Conservation (phyloP, 2,797 vertebrate species). For the Microchirus variegatus region DNA sequence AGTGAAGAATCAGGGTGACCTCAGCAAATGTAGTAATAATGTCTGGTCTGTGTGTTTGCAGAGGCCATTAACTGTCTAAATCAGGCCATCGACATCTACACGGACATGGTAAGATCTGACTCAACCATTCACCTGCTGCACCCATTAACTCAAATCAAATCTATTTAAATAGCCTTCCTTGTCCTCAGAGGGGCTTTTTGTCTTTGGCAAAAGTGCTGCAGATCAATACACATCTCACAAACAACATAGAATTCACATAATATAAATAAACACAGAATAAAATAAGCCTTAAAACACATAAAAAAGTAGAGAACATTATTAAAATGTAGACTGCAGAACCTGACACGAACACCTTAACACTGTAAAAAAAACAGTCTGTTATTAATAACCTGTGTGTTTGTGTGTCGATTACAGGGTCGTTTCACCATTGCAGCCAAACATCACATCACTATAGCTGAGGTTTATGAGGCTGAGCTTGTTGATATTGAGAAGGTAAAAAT, state of each 20-base stretch:
- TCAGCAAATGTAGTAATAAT: conserved; percentile 21
- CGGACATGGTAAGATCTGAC: conserved; percentile 92
- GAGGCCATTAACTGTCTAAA: conserved; percentile 99
- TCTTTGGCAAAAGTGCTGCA: too few relatives aligned
- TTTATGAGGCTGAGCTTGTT: conserved; percentile 78
- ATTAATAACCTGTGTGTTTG: conserved; percentile 6
- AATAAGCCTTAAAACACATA: too few relatives aligned
- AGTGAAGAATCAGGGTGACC: too few relatives aligned
- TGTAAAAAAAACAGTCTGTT: too few relatives aligned
- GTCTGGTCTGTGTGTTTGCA: conserved; percentile 72
- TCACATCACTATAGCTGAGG: conserved; percentile 82
- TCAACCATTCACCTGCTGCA: accelerated
- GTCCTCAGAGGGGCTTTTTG: too few relatives aligned
- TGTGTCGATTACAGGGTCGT: conserved; percentile 66
- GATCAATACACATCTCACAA: too few relatives aligned
- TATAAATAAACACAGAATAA: too few relatives aligned
- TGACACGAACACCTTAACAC: not conserved
- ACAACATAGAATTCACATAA: too few relatives aligned
- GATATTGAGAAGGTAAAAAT: conserved; percentile 75
- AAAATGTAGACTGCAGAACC: too few relatives aligned
- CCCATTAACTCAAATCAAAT: too few relatives aligned
- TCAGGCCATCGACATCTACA: conserved; percentile 99
- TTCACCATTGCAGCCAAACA: conserved; percentile 85
- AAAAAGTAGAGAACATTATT: too few relatives aligned
- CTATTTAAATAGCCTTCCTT: too few relatives aligned